phyloP scores from a whole-genome alignment of 2,888 invertebrate genomes.

The Glyphotaelius pellucidus region DNA sequence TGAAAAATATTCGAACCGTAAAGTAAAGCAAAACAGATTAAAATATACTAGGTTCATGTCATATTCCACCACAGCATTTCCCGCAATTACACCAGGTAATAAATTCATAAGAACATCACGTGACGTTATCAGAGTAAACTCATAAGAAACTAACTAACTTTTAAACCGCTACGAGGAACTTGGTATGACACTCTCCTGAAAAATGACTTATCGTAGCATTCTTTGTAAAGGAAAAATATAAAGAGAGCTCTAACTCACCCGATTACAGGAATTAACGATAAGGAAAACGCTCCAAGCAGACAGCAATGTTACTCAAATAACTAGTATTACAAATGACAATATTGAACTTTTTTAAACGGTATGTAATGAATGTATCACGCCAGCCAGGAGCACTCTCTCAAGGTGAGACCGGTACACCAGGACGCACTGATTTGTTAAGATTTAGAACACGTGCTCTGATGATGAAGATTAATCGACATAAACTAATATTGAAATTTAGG shows the following conservation, averaged over 20 bases:
- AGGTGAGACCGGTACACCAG: too few relatives aligned
- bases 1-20: not conserved
- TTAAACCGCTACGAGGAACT: not conserved
- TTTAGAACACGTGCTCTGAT: too few relatives aligned
- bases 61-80: not conserved
- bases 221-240: not conserved
- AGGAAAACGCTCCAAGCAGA: not conserved
- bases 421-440: too few relatives aligned
- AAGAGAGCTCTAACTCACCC: not conserved
- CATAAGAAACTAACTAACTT: not conserved
- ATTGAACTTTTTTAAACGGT: too few relatives aligned
- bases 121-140: not conserved
- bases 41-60: not conserved
- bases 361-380: too few relatives aligned
- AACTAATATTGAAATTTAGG: too few relatives aligned
- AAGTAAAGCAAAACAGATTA: not conserved
- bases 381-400: too few relatives aligned
- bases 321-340: too few relatives aligned
- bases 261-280: not conserved
- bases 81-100: slow-evolving; percentile 2
- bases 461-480: too few relatives aligned
- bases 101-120: not conserved
- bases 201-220: not conserved
- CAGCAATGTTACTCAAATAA: too few relatives aligned
- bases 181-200: not conserved